Evolutionary conservation across 2,113 vertebrate species (phyloP).

Genomic region (Myanophis thanlyinensis): DNA sequence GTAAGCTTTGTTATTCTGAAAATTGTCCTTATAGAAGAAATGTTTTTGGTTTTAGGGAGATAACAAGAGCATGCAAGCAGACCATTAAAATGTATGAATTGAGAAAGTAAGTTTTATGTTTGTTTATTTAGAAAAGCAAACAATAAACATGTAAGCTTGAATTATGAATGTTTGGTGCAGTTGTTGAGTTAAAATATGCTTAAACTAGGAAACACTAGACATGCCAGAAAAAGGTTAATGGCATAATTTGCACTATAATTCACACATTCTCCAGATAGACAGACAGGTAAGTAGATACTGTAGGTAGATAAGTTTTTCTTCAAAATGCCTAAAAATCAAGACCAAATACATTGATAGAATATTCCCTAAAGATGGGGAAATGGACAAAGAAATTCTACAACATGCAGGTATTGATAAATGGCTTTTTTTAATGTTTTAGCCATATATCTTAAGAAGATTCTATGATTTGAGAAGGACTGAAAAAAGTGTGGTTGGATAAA

Average conservation of each 20-base stretch:
- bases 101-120: neutral
- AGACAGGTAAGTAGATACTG: too few relatives aligned
- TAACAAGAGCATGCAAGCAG: neutral
- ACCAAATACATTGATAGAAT: neutral
- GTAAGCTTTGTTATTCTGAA: neutral
- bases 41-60: neutral
- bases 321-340: neutral
- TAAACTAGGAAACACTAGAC: too few relatives aligned
- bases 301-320: too few relatives aligned
- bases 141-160: neutral
- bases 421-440: too few relatives aligned
- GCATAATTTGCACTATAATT: too few relatives aligned
- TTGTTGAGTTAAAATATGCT: neutral
- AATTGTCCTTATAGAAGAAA: neutral
- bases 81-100: neutral
- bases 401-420: neutral
- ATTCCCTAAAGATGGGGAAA: neutral
- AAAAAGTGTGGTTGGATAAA: too few relatives aligned
- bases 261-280: too few relatives aligned
- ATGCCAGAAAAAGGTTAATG: too few relatives aligned
- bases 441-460: too few relatives aligned
- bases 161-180: neutral
- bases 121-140: neutral
- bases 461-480: too few relatives aligned
- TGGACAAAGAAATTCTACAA: neutral